These are phyloP conservation scores for Oreochromis spilurus DNA, from an alignment of 2,113 vertebrate species.

Conservation along the genomic window DNA sequence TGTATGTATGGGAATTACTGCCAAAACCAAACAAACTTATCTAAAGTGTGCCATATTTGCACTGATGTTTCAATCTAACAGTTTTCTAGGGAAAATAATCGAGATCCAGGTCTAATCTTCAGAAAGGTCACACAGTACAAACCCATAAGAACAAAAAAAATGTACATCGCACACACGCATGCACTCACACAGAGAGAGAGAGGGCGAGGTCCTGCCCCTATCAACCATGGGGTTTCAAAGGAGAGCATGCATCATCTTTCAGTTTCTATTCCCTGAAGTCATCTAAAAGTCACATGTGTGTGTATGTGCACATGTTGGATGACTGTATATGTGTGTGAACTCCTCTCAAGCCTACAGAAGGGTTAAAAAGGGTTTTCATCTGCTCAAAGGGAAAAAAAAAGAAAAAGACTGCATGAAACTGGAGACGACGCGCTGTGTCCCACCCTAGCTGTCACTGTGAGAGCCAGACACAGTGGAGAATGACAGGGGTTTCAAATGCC, in stretches of 20 bases:
- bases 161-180: slow-evolving; percentile 22
- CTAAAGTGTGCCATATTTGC: neutral
- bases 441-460: slow-evolving; percentile 58
- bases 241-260: slow-evolving; percentile 61
- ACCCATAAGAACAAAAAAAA: slow-evolving; percentile 4
- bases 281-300: slow-evolving; percentile 53
- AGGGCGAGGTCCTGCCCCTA: slow-evolving; percentile 45
- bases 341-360: neutral
- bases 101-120: slow-evolving; percentile 33
- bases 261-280: slow-evolving; percentile 62
- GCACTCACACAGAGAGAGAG: slow-evolving; percentile 4
- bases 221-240: slow-evolving; percentile 51
- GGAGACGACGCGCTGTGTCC: slow-evolving; percentile 42
- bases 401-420: slow-evolving; percentile 46
- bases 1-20: neutral
- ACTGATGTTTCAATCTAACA: neutral
- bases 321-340: neutral
- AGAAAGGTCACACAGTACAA: slow-evolving; percentile 44
- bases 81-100: slow-evolving; percentile 11
- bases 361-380: slow-evolving; percentile 38
- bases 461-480: slow-evolving; percentile 31
- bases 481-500: slow-evolving; percentile 44
- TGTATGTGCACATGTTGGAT: neutral
- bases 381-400: slow-evolving; percentile 22
- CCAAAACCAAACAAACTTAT: neutral